phyloP scores from a whole-genome alignment of 1,140 invertebrate genomes.

The Helicoverpa armigera region DNA sequence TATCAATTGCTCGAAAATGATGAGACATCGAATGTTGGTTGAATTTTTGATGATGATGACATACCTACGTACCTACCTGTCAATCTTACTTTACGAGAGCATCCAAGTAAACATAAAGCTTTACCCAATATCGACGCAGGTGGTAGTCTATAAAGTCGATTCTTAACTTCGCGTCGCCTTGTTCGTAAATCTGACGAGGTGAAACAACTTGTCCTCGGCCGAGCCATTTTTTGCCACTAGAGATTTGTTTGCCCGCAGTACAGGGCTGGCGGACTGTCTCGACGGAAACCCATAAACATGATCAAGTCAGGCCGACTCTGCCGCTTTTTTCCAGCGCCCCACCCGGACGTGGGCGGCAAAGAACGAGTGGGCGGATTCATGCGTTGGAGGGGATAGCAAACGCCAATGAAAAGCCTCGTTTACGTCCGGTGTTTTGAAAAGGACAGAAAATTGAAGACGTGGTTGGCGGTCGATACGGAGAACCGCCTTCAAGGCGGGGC shows the following conservation, averaged over 20 bases:
- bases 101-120: slow-evolving; percentile 33
- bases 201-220: slow-evolving; percentile 82
- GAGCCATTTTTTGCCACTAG: slow-evolving; percentile 83
- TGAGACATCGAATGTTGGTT: background rate
- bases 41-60: background rate
- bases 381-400: slow-evolving; percentile 66
- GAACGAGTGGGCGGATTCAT: slow-evolving; percentile 58
- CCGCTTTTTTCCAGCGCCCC: slow-evolving; percentile 77
- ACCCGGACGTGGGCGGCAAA: slow-evolving; percentile 64
- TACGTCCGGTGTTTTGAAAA: slow-evolving; percentile 66
- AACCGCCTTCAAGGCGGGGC: slow-evolving; percentile 71
- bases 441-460: slow-evolving; percentile 68
- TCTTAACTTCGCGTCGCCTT: slow-evolving; percentile 62
- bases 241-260: slow-evolving; percentile 81
- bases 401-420: slow-evolving; percentile 63
- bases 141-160: slow-evolving; percentile 64
- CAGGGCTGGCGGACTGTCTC: slow-evolving; percentile 76
- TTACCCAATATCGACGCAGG: slow-evolving; percentile 50
- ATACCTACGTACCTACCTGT: background rate
- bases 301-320: slow-evolving; percentile 74
- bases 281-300: slow-evolving; percentile 85
- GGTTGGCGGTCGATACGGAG: slow-evolving; percentile 60
- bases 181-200: slow-evolving; percentile 82
- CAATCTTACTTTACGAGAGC: slow-evolving; percentile 16
- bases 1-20: background rate